Base-by-base conservation (phyloP, 2,888 invertebrate species). In the Osedax frankpressi region DNA sequence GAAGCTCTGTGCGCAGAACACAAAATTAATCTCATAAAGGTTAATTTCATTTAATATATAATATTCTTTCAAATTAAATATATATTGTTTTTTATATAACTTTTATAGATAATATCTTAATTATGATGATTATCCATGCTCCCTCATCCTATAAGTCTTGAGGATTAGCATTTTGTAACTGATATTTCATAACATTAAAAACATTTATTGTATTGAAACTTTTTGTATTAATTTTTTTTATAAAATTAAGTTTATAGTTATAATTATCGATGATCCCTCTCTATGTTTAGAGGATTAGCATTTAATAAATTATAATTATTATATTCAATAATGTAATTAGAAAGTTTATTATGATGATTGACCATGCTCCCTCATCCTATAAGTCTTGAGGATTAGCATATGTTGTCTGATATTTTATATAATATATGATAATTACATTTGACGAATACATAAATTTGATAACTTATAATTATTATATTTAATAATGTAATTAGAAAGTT, bases 1-100 rank as follows among this genome's bases (percentile, higher is more conserved):
- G 93, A 94, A 83, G 97, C 96, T 62, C 89, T 99, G 74, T 99
- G 98, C 88, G 92, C 94, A 78, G 96, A 97, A 86, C 98, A 98
- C 86, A 91, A 92, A 85, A 98, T 99, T 84, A 94, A 96, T 75
- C 88, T 99, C 77, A 91, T 98, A 79, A 93, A 92, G 88, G 95
- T 86, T 78, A 75, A n/a, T n/a, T 19, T 59, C 14, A 59, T 65
- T 11, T n/a, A 25, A 65, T n/a, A 65, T 14, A 65, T 65, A 65
- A n/a, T n/a, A n/a, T n/a, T n/a, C n/a, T n/a, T n/a, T n/a, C n/a
- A n/a, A n/a, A n/a, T n/a, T n/a, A n/a, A n/a, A n/a, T n/a, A n/a
- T n/a, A n/a, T n/a, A n/a, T n/a, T n/a, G n/a, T n/a, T n/a, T n/a
- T n/a, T n/a, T n/a, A n/a, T n/a, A n/a, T n/a, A n/a, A n/a, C n/a